A percentile compares a stretch with the other conserved stretches of the same genome.
phyloP scores from a whole-genome alignment of 2,888 invertebrate genomes.

The Aphodius sticticus region DNA sequence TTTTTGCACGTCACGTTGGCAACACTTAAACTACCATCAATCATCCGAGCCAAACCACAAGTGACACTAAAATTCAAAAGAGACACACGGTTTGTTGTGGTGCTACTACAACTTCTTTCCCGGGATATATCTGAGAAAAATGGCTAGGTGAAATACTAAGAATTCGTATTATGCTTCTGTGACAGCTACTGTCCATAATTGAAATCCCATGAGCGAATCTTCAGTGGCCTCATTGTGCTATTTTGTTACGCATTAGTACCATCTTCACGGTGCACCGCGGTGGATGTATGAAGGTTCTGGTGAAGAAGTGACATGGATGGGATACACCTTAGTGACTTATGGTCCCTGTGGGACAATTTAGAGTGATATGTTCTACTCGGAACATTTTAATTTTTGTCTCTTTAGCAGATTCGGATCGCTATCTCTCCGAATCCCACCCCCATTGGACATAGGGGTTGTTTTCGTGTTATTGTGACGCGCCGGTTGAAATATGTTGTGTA shows the following conservation, averaged over 20 bases:
- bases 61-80: not conserved
- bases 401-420: not conserved
- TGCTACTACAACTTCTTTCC: not conserved
- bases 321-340: not conserved
- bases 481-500: not conserved
- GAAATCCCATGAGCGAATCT: constrained; percentile 4
- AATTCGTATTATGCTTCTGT: not conserved
- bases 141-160: not conserved
- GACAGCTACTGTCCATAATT: not conserved
- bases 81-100: not conserved
- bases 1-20: not conserved
- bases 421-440: not conserved
- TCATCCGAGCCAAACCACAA: not conserved
- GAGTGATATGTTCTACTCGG: not conserved
- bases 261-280: not conserved
- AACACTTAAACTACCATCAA: not conserved
- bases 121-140: not conserved
- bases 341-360: not conserved
- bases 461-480: not conserved
- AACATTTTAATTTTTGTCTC: not conserved
- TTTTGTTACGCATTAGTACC: not conserved
- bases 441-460: not conserved
- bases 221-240: not conserved
- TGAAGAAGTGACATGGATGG: not conserved
- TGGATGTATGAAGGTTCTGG: not conserved